Conservation (phyloP, 1,140 invertebrate genomes). For the Penaeus chinensis region DNA sequence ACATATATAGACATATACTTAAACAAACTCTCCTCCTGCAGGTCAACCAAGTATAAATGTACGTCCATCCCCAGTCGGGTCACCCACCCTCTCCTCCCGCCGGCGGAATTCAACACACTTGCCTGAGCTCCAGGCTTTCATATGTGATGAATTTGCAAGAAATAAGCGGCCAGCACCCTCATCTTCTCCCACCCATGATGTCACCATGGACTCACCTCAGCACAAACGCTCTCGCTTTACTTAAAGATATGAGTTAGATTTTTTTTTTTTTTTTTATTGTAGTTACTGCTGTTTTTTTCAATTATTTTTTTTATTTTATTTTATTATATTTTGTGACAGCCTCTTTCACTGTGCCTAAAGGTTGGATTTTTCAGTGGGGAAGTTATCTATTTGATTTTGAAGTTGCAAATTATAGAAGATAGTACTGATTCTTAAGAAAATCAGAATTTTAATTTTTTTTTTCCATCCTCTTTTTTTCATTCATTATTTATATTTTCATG, state of each 20-base stretch:
- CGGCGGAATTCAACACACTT: slow-evolving; percentile 59
- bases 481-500: no score
- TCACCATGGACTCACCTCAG: slow-evolving; percentile 78
- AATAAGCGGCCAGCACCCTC: slow-evolving; percentile 77
- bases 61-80: slow-evolving; percentile 41
- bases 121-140: slow-evolving; percentile 62
- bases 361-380: background rate
- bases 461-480: no score
- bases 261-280: background rate
- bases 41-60: slow-evolving; percentile 46
- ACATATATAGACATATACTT: background rate
- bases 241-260: slow-evolving; percentile 27
- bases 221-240: slow-evolving; percentile 72
- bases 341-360: slow-evolving; percentile 16
- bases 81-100: slow-evolving; percentile 49
- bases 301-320: background rate
- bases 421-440: no score
- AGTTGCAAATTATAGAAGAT: no score
- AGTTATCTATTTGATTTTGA: background rate
- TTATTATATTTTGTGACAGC: background rate
- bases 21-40: background rate
- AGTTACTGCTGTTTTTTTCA: background rate
- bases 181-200: slow-evolving; percentile 70
- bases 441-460: no score
- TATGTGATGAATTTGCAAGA: slow-evolving; percentile 66